Evolutionary conservation across 2,888 invertebrate species (phyloP).

Genomic region (Thalpophila matura): DNA sequence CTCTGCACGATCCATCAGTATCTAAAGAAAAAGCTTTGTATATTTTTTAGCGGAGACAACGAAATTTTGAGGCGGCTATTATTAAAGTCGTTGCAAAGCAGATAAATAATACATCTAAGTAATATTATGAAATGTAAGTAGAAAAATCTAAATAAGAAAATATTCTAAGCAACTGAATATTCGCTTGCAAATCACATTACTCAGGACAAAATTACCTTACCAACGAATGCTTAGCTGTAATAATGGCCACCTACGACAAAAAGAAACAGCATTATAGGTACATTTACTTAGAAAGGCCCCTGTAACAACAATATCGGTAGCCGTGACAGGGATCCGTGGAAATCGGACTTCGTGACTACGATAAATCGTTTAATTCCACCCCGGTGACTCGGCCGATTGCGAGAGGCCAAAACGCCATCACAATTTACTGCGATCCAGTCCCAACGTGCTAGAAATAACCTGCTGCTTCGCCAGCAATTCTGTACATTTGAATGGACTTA

Average conservation of each 20-base stretch:
- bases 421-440: constrained; percentile 81
- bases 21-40: constrained; percentile 36
- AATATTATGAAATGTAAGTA: constrained; percentile 7
- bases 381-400: constrained; percentile 85
- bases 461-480: constrained; percentile 71
- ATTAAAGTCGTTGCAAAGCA: constrained; percentile 19
- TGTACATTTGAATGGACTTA: constrained; percentile 72
- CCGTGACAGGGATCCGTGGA: constrained; percentile 78
- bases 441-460: constrained; percentile 70
- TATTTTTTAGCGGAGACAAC: constrained; percentile 32
- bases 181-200: constrained; percentile 14
- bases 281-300: constrained; percentile 66
- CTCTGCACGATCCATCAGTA: constrained; percentile 30
- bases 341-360: constrained; percentile 83
- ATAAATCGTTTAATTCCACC: constrained; percentile 89
- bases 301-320: constrained; percentile 77
- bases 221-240: not conserved
- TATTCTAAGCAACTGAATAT: not conserved
- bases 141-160: constrained; percentile 22
- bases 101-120: not conserved
- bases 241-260: constrained; percentile 11
- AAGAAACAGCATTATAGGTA: constrained; percentile 63
- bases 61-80: constrained; percentile 8
- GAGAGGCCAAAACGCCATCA: constrained; percentile 82
- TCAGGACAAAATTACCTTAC: constrained; percentile 10